Evolutionary conservation across 2,113 vertebrate genomes (phyloP), one percentile per base, ranked within the genome.

Genomic region (Osmerus eperlanus): DNA sequence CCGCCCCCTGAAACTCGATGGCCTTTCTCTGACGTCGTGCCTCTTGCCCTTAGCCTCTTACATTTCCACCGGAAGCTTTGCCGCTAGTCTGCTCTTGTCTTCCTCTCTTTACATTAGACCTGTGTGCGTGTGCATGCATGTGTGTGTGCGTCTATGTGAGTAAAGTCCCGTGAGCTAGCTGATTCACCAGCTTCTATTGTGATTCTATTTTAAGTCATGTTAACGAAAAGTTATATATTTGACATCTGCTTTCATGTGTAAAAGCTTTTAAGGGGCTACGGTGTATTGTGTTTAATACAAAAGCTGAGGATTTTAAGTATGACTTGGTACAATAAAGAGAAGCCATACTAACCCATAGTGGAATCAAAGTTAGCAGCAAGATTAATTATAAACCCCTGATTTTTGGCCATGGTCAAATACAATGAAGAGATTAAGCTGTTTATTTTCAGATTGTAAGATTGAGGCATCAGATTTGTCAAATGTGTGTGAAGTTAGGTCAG

Each of bases 1-100:
- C 54, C 28, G 61, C 63, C 76, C 78, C 62, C 53, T 23, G 16
- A 78, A 83, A 84, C 83, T 86, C 23, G 23, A 88, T 86, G 84
- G 87, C 87, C 88, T 90, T 88, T 89, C 78, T 87, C 77, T 72
- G 60, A 87, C 84, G 82, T 63, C 12, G 87, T 88, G 89, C 86
- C 89, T 91, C 89, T 84, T 70, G 68, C 75, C 47, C 62, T 51
- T 32, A 78, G 71, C 73, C 59, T 85, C 72, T 82, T 68, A 82
- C 77, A 84, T 68, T 59, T 79, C 14, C 61, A 47, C 78, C 83
- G 84, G 82, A 56, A 82, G 76, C 80, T 81, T 78, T 82, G 76
- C 79, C 81, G 77, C 36, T 41, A 29, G 16, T 41, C 81, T 59
- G 63, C 53, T 52, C 23, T 5, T 15, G 7, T 69, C 19, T 15